Percentiles rank a stretch among this genome's conserved stretches.
These are phyloP conservation scores for Cydia splendana DNA, from an alignment of 1,140 invertebrate species.

Conservation along the genomic window DNA sequence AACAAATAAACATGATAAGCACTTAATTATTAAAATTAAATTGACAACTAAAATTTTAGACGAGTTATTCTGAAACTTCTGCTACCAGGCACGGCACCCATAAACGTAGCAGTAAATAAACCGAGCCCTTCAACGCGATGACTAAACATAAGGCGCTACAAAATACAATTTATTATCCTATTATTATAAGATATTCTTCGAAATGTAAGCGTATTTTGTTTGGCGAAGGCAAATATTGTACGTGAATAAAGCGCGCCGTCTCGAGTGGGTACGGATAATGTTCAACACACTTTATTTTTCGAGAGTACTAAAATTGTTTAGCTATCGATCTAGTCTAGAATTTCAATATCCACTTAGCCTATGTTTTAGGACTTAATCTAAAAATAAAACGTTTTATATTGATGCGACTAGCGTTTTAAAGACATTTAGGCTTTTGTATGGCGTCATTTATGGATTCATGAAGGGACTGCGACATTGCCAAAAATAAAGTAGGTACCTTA, in stretches of 20 bases:
- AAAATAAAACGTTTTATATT: too few relatives aligned
- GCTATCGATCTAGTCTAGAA: slow-evolving; percentile 7
- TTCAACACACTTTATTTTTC: not conserved
- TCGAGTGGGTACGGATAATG: slow-evolving; percentile 11
- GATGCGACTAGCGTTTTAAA: too few relatives aligned
- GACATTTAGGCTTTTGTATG: too few relatives aligned
- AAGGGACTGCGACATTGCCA: too few relatives aligned
- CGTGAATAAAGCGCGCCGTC: not conserved
- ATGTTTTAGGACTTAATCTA: not conserved
- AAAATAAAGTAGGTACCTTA: too few relatives aligned
- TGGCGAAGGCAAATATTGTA: slow-evolving; percentile 13
- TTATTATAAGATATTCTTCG: slow-evolving; percentile 25
- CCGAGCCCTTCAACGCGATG: slow-evolving; percentile 2
- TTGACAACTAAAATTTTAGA: not conserved
- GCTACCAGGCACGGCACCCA: not conserved
- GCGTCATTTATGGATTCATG: too few relatives aligned
- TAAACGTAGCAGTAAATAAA: not conserved
- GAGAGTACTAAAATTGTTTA: not conserved
- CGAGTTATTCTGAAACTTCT: not conserved
- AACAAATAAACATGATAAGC: too few relatives aligned
- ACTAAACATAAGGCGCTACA: slow-evolving; percentile 13
- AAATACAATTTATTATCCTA: slow-evolving; percentile 26
- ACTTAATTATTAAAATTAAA: too few relatives aligned
- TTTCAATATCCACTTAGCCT: not conserved
- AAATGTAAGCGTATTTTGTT: slow-evolving; percentile 19